phyloP scores from a whole-genome alignment of 2,113 vertebrate genomes.

The Poeciliopsis prolifica region DNA sequence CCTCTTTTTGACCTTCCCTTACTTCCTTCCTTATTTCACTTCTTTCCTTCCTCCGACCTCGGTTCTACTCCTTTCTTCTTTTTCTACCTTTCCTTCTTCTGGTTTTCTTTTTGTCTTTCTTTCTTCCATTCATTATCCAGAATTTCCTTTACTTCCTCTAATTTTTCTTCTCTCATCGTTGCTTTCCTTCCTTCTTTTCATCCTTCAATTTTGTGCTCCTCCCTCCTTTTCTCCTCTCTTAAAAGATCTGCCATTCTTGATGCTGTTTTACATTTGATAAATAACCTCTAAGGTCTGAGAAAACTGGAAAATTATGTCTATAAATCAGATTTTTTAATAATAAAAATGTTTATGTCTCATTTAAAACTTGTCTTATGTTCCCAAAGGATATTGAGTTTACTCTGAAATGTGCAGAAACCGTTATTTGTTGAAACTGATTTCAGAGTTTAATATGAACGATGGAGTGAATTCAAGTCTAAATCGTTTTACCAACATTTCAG shows the following conservation, averaged over 20 bases:
- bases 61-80: background rate
- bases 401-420: background rate
- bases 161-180: background rate
- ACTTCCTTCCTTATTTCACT: background rate
- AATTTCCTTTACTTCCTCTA: background rate
- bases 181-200: background rate
- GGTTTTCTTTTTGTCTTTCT: background rate
- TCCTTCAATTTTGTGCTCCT: background rate
- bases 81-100: background rate
- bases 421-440: background rate
- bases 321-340: too few relatives aligned
- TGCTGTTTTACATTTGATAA: too few relatives aligned
- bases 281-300: too few relatives aligned
- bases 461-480: constrained; percentile 4
- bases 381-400: too few relatives aligned
- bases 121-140: background rate
- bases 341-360: background rate
- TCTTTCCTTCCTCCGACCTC: background rate
- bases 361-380: background rate
- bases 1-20: too few relatives aligned
- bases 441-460: background rate
- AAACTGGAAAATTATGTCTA: too few relatives aligned
- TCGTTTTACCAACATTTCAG: background rate
- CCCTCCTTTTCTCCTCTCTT: background rate
- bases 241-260: too few relatives aligned